Evolutionary conservation across 2,888 invertebrate genomes (phyloP).

Genomic region (Scotopteryx bipunctaria): DNA sequence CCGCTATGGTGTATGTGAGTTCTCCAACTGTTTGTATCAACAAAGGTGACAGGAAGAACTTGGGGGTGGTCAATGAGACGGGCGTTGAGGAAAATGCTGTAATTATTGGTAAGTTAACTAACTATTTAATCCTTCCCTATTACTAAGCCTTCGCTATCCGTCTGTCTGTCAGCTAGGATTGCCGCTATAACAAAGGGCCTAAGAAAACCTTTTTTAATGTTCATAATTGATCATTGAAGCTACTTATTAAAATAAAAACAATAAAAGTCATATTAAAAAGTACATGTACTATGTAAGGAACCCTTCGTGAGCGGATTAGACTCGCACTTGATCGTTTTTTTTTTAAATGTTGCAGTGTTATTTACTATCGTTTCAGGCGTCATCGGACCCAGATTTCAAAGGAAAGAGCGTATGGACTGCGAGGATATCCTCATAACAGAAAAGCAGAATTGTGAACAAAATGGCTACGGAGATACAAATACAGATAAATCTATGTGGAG

Average conservation of each 20-base stretch:
- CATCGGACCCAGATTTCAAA: conserved; percentile 71
- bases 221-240: too few relatives aligned
- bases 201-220: too few relatives aligned
- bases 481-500: conserved; percentile 48
- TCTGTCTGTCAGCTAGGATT: too few relatives aligned
- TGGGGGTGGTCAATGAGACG: conserved; percentile 72
- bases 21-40: conserved; percentile 85
- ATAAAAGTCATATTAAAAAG: too few relatives aligned
- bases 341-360: not conserved
- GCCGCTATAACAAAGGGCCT: too few relatives aligned
- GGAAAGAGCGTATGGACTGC: conserved; percentile 77
- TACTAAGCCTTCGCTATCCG: too few relatives aligned
- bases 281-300: too few relatives aligned
- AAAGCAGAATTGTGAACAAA: conserved; percentile 60
- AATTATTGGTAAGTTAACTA: conserved; percentile 73
- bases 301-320: too few relatives aligned
- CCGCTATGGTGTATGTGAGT: conserved; percentile 83
- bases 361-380: conserved; percentile 47
- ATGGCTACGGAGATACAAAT: conserved; percentile 47
- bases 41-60: conserved; percentile 80
- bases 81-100: conserved; percentile 68
- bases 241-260: too few relatives aligned
- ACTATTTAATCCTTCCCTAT: too few relatives aligned
- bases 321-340: too few relatives aligned
- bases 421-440: conserved; percentile 76